Conservation (phyloP, 1,140 invertebrate genomes). For the Microvelia longipes region DNA sequence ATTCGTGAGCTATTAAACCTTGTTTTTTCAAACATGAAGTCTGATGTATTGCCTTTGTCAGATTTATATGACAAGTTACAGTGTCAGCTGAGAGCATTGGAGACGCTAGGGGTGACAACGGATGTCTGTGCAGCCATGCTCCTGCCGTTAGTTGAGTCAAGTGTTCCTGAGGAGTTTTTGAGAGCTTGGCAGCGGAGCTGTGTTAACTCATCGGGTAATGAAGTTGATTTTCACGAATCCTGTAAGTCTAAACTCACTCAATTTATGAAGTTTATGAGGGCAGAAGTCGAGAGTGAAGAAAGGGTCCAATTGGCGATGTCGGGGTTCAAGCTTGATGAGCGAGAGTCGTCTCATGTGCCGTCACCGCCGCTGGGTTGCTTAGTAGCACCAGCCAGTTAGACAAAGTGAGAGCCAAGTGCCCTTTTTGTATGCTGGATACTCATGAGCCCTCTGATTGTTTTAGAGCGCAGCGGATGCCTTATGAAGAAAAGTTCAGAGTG, state of each 20-base stretch:
- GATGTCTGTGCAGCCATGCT: neutral
- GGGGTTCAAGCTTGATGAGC: neutral
- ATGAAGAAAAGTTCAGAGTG: neutral
- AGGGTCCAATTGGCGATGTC: neutral
- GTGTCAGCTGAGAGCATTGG: neutral
- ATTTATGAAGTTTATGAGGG: neutral
- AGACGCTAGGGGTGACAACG: neutral
- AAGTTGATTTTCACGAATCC: neutral
- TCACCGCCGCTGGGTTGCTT: neutral
- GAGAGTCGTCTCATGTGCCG: neutral
- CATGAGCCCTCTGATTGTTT: neutral
- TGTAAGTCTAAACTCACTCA: neutral
- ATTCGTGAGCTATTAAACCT: neutral
- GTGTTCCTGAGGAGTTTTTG: neutral
- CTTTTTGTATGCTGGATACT: neutral
- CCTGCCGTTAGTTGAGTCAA: neutral
- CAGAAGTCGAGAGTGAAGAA: neutral
- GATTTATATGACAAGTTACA: neutral
- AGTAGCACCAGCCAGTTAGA: neutral
- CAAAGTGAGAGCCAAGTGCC: neutral
- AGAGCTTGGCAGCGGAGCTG: neutral
- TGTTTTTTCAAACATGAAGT: neutral
- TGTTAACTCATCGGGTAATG: neutral
- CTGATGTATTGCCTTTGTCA: neutral
- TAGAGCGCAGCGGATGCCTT: neutral